These are phyloP conservation scores for Chelonus formosanus DNA, from an alignment of 2,888 invertebrate species.

Conservation along the genomic window DNA sequence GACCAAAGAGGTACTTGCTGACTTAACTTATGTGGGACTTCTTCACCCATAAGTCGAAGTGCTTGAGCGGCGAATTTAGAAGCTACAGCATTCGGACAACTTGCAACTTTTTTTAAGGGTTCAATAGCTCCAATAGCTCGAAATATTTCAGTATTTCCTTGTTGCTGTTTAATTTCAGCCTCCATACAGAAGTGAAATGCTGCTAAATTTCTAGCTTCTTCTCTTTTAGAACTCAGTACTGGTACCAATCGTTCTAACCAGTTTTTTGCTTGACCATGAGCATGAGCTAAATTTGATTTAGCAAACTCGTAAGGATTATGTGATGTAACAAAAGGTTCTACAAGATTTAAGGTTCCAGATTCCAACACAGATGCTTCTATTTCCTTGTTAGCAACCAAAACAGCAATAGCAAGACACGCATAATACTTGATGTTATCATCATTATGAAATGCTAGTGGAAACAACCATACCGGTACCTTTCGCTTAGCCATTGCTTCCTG, in stretches of 20 bases:
- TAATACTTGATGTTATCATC: constrained; percentile 99
- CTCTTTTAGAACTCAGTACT: constrained; percentile 91
- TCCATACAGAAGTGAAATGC: constrained; percentile 99
- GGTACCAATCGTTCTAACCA: constrained; percentile 94
- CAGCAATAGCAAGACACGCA: constrained; percentile 96
- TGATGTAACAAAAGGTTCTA: constrained; percentile 94
- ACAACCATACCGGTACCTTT: constrained; percentile 96
- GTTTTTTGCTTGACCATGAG: constrained; percentile 94
- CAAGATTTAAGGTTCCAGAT: constrained; percentile 95
- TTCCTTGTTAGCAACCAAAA: constrained; percentile 96
- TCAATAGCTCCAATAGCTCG: constrained; percentile 94
- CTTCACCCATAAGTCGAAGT: constrained; percentile 90
- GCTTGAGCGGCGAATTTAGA: constrained; percentile 97
- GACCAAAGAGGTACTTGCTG: constrained; percentile 99
- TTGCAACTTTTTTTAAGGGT: constrained; percentile 93
- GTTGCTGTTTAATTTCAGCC: constrained; percentile 95
- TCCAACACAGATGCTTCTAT: constrained; percentile 95
- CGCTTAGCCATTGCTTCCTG: constrained; percentile 97
- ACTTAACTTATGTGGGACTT: constrained; percentile 95
- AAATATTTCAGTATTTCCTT: constrained; percentile 90
- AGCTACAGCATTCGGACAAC: constrained; percentile 97
- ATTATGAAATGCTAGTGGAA: constrained; percentile 94
- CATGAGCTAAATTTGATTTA: constrained; percentile 88
- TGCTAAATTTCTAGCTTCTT: constrained; percentile 95
- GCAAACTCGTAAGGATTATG: constrained; percentile 97